Conservation (phyloP, 1,140 invertebrate genomes). For the Colletes gigas region DNA sequence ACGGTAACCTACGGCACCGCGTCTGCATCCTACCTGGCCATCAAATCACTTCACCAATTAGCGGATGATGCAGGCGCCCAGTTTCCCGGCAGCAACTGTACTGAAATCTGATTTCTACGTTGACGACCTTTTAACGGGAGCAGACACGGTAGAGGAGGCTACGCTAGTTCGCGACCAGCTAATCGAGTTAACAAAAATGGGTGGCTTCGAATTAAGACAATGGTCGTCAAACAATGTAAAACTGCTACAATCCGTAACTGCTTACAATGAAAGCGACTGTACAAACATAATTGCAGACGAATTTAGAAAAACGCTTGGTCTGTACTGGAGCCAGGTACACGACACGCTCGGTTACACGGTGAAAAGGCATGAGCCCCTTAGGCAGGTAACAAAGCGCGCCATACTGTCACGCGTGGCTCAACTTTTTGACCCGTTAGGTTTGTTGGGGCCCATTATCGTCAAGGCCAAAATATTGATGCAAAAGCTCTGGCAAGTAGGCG, state of each 20-base stretch:
- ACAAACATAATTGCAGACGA: neutral
- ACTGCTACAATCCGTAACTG: neutral
- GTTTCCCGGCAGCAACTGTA: conserved; percentile 26
- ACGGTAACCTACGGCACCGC: no score
- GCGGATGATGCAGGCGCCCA: no score
- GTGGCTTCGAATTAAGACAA: neutral
- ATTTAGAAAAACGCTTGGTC: neutral
- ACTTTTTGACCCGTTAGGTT: no score
- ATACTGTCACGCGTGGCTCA: no score
- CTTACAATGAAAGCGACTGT: neutral
- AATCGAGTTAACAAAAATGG: neutral
- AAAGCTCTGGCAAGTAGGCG: no score
- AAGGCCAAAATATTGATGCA: no score
- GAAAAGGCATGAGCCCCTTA: neutral
- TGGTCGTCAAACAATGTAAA: neutral
- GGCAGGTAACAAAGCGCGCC: neutral
- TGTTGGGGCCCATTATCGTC: no score
- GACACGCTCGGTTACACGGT: neutral
- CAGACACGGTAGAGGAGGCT: neutral
- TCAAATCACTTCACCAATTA: no score
- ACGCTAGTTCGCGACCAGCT: neutral
- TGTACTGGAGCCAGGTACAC: neutral
- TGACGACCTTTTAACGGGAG: no score
- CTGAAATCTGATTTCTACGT: conserved; percentile 56
- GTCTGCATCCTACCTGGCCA: no score